Percentiles rank a stretch among this genome's conserved stretches.
phyloP scores from a whole-genome alignment of 1,140 invertebrate species.

The Harpegnathos saltator region DNA sequence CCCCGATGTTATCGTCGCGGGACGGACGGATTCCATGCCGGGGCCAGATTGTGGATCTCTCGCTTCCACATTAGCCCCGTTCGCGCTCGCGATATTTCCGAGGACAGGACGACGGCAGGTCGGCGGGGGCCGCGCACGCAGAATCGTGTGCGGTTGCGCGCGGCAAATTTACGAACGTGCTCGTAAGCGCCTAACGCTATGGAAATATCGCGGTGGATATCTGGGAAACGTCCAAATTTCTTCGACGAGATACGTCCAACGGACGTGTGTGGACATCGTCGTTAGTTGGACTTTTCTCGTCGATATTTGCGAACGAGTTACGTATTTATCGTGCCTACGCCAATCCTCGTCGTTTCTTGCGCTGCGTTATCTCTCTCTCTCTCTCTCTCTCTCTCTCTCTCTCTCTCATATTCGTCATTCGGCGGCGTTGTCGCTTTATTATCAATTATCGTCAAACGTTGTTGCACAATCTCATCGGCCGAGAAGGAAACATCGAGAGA shows the following conservation, averaged over 20 bases:
- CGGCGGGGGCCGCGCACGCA: too few species aligned
- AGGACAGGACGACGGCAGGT: neutral
- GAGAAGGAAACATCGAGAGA: too few species aligned
- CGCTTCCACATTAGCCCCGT: neutral
- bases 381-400: too few species aligned
- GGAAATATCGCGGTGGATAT: slow-evolving; percentile 22
- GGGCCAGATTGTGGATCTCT: slow-evolving; percentile 36
- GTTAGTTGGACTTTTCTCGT: neutral
- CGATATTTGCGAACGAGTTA: neutral
- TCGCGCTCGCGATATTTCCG: slow-evolving; percentile 21
- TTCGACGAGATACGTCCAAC: neutral
- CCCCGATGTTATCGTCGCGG: slow-evolving; percentile 31
- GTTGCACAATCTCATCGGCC: too few species aligned
- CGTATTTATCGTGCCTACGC: too few species aligned
- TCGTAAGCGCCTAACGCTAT: neutral
- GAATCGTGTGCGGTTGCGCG: neutral
- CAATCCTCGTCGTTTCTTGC: too few species aligned
- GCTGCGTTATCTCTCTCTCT: too few species aligned
- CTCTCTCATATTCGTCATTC: too few species aligned
- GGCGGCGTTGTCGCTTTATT: too few species aligned
- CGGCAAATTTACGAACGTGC: neutral
- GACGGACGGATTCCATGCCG: neutral
- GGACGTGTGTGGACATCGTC: neutral
- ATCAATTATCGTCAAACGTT: too few species aligned
- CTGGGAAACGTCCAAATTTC: slow-evolving; percentile 21